Evolutionary conservation across 30 jellyfish, hydroid and myxozoan species (phyloP), one percentile per base, ranked within the genome.

Genomic region (Turritopsis dohrnii): DNA sequence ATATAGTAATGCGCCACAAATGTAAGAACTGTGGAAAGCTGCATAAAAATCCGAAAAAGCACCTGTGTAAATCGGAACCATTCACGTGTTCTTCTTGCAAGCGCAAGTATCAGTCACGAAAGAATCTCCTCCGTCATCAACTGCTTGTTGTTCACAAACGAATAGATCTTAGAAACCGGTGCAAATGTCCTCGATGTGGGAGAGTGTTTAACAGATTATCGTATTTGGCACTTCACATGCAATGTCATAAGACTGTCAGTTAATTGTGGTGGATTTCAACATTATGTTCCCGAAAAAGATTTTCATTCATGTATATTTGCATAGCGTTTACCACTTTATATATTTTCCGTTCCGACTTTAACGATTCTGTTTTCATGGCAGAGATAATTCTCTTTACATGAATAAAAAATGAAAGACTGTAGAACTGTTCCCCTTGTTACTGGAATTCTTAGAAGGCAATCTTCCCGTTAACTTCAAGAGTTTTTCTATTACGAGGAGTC

Each of bases 121-220:
- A 69, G 22, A 23, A 27, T n/a, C 77, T 69, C 19, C 30, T 1
- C 17, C 77, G 77, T 23, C 77, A 69, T 19, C 77, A 69, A 69
- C 23, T 69, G 77, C 19, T 69, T 69, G 22, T 21, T 18, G 31
- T n/a, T 69, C 30, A 23, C 7, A 69, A 69, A n/a, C 77, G 30
- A 23, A 69, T 3, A 3, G 60, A 41, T n/a, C n/a, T n/a, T 41
- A 41, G 60, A 3, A 41, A 41, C 13, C 77, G 17, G 19, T 27
- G 30, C 77, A 69, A 69, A 69, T 69, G 77, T 69, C 30, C 30
- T n/a, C 77, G 19, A 9, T 69, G 77, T 69, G 77, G 77, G 30
- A 69, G 30, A 69, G 8, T 23, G 9, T 69, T 69, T 27, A 69
- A 0, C 77, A 69, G 30, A 21, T n/a, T 8, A 21, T 69, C 30